Conservation (phyloP, 2,888 invertebrate species). For the Platycnemis pennipes region DNA sequence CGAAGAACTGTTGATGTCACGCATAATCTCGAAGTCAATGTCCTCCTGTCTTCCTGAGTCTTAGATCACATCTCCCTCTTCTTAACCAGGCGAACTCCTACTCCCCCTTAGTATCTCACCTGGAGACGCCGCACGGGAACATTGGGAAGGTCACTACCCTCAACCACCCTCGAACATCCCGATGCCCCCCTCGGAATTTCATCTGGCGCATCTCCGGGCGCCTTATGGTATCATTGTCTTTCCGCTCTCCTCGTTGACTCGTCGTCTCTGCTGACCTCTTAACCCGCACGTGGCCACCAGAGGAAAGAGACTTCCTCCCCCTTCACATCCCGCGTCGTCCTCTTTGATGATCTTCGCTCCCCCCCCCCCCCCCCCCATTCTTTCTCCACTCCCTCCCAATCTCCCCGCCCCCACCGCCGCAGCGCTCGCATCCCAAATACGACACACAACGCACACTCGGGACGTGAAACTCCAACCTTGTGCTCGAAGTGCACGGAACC, state of each 20-base stretch:
- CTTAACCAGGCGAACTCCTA: not conserved
- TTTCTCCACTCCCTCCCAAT: not conserved
- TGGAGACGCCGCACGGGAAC: too few relatives aligned
- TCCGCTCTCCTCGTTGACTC: not conserved
- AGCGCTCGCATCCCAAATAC: not conserved
- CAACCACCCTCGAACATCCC: not conserved
- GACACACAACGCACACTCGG: not conserved
- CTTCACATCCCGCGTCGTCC: not conserved
- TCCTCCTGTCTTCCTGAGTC: not conserved
- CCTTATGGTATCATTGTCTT: constrained; percentile 9
- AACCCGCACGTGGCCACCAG: constrained; percentile 10
- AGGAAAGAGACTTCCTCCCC: not conserved
- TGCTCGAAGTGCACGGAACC: constrained; percentile 58
- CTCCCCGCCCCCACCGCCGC: not conserved
- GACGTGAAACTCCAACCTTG: constrained; percentile 42
- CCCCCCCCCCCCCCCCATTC: not conserved
- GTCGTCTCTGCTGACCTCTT: not conserved
- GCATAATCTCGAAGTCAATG: not conserved
- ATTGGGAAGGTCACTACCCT: too few relatives aligned
- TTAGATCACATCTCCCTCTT: too few relatives aligned
- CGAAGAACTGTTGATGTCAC: too few relatives aligned
- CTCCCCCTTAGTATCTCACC: too few relatives aligned
- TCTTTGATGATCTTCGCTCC: not conserved
- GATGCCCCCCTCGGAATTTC: not conserved
- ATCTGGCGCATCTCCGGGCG: not conserved